These are phyloP conservation scores for Venturia canescens DNA, from an alignment of 1,140 invertebrate genomes.

Conservation along the genomic window DNA sequence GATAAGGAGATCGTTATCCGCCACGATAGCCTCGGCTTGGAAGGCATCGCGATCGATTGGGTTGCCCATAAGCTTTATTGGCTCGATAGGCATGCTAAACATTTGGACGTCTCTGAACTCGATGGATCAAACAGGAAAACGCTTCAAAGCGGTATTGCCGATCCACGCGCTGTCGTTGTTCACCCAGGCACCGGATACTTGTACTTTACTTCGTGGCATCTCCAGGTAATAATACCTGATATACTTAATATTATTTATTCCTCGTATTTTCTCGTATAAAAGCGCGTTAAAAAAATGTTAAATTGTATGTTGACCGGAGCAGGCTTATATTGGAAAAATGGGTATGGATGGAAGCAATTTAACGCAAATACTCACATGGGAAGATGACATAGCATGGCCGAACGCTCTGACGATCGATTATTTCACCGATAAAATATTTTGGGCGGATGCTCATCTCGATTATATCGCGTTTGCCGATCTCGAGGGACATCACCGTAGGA, in stretches of 20 bases:
- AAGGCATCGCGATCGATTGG: conserved; percentile 99
- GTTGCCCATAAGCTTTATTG: conserved; percentile 97
- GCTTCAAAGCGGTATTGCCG: conserved; percentile 90
- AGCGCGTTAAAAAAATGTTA: not conserved
- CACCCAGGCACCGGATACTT: conserved; percentile 96
- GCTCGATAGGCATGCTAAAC: conserved; percentile 97
- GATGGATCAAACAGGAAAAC: conserved; percentile 95
- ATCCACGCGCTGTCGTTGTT: conserved; percentile 95
- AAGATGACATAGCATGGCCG: conserved; percentile 98
- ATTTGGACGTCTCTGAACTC: conserved; percentile 93
- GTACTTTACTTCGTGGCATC: conserved; percentile 97
- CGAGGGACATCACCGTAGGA: conserved; percentile 90
- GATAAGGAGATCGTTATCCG: conserved; percentile 90
- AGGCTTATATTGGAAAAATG: conserved; percentile 98
- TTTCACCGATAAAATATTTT: conserved; percentile 95
- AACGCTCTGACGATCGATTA: conserved; percentile 98
- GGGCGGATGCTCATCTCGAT: conserved; percentile 98
- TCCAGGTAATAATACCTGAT: conserved; percentile 76
- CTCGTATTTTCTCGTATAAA: too few relatives aligned
- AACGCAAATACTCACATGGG: conserved; percentile 92
- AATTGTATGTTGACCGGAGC: conserved; percentile 48
- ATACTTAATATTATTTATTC: too few relatives aligned
- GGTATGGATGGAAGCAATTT: conserved; percentile 98
- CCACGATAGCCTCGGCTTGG: conserved; percentile 95
- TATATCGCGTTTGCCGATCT: conserved; percentile 96